Conservation (phyloP, 2,113 vertebrate genomes). For the Petaurus breviceps region DNA sequence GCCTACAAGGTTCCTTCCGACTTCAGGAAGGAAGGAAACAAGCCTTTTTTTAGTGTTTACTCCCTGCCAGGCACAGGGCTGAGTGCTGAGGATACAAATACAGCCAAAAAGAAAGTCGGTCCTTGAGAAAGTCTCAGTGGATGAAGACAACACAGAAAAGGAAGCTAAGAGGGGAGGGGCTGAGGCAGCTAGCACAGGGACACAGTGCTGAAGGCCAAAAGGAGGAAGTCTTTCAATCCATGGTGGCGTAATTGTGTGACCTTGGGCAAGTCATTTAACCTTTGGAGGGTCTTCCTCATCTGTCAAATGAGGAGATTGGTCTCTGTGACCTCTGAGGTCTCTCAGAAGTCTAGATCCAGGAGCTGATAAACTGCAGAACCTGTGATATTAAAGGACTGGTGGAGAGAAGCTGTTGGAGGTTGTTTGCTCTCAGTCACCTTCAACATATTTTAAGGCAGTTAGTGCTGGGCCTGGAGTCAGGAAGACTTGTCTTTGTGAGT, state of each 20-base stretch:
- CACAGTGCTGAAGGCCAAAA: not conserved
- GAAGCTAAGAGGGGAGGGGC: not conserved
- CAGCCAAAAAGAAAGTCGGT: not conserved
- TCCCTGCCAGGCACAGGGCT: not conserved
- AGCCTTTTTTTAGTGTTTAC: not conserved
- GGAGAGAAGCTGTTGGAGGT: accelerated
- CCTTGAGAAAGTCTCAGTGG: not conserved
- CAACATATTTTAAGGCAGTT: too few species aligned
- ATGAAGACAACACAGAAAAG: not conserved
- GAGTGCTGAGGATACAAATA: not conserved
- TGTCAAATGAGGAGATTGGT: not conserved
- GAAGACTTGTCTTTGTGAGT: not conserved
- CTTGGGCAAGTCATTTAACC: not conserved
- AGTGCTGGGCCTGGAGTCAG: too few species aligned
- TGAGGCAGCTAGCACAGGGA: not conserved
- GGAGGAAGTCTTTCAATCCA: not conserved
- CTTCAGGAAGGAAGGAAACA: not conserved
- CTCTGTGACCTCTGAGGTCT: not conserved
- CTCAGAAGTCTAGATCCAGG: too few species aligned
- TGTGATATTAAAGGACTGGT: not conserved
- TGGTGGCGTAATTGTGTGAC: not conserved
- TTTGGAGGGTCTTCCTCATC: not conserved
- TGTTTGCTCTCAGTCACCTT: not conserved
- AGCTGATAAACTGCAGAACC: not conserved
- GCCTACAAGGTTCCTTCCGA: not conserved